Percentiles rank a stretch among this genome's conserved stretches.
These are phyloP conservation scores for Ramphastos sulfuratus DNA, from an alignment of 2,113 vertebrate genomes.

Conservation along the genomic window DNA sequence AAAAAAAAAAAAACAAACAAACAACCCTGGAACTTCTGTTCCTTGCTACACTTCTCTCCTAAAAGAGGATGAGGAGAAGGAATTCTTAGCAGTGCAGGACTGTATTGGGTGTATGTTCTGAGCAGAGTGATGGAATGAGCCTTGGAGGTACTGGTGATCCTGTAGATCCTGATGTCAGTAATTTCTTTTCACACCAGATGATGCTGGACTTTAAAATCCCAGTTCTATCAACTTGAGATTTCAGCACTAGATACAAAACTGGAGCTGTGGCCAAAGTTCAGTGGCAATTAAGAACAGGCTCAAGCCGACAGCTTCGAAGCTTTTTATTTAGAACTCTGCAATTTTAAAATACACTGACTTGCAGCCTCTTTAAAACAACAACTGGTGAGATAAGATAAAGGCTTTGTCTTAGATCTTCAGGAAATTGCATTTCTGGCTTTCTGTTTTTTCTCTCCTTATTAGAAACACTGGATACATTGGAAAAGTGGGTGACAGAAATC, in stretches of 20 bases:
- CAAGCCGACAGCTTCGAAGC: not conserved
- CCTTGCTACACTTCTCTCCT: not conserved
- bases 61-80: not conserved
- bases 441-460: not conserved
- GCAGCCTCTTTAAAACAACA: not conserved
- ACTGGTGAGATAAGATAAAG: not conserved
- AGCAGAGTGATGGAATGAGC: not conserved
- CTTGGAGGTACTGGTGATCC: not conserved
- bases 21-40: not conserved
- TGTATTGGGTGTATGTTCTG: not conserved
- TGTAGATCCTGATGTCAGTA: not conserved
- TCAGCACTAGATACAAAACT: not conserved
- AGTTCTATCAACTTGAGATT: not conserved
- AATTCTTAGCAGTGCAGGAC: not conserved
- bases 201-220: not conserved
- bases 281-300: not conserved
- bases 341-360: not conserved
- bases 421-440: slow-evolving; percentile 2
- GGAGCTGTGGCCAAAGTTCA: not conserved
- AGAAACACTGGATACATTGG: slow-evolving; percentile 94
- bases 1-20: not conserved
- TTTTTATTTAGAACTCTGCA: not conserved
- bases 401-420: not conserved
- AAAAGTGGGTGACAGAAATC: slow-evolving; percentile 94
- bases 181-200: not conserved